Conservation (phyloP, 2,797 vertebrate genomes). For the Urophycis tenuis region DNA sequence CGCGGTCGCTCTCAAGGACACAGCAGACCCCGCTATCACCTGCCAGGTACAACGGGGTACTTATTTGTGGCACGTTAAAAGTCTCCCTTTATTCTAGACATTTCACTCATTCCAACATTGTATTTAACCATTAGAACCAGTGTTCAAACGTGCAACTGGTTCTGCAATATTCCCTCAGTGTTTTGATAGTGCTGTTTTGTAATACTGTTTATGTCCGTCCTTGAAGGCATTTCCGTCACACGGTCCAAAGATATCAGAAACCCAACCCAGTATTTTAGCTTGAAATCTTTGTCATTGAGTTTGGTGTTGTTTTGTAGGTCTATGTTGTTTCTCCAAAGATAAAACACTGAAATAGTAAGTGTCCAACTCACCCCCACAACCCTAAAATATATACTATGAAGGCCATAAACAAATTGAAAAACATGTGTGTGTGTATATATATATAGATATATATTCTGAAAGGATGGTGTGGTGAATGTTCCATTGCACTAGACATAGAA, state of each 20-base stretch:
- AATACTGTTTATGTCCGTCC: neutral
- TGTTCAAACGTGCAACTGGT: neutral
- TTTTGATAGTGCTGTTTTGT: neutral
- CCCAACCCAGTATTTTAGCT: neutral
- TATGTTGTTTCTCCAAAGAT: neutral
- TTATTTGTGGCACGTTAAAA: neutral
- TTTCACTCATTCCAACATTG: constrained; percentile 31
- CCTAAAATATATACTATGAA: neutral
- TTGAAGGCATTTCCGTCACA: neutral
- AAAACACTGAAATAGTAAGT: neutral
- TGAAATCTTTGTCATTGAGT: neutral
- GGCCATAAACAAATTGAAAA: neutral
- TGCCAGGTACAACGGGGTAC: neutral
- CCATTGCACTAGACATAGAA: neutral
- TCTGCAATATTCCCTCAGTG: neutral
- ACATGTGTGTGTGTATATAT: neutral
- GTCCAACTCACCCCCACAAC: neutral
- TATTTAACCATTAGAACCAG: neutral
- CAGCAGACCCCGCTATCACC: neutral
- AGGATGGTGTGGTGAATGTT: neutral
- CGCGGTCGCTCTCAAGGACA: neutral
- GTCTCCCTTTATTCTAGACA: neutral
- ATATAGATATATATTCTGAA: neutral
- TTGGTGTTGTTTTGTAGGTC: neutral
- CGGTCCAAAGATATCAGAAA: neutral